phyloP scores from a whole-genome alignment of 2,888 invertebrate genomes.

The Clivina fossor region DNA sequence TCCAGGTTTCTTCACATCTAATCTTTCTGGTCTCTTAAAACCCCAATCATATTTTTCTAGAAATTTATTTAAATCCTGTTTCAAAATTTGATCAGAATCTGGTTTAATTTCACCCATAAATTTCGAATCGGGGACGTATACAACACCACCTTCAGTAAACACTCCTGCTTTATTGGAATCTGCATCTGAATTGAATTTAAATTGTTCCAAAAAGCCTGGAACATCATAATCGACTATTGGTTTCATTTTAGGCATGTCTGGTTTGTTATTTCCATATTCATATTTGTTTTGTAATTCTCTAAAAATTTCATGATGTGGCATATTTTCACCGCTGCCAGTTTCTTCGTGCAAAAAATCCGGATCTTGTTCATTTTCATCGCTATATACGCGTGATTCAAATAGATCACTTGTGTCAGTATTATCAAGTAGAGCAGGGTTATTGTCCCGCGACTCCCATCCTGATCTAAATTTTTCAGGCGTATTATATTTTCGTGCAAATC shows the following conservation, averaged over 20 bases:
- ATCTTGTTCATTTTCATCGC: conserved; percentile 58
- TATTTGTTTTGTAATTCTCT: conserved; percentile 37
- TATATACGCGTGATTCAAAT: conserved; percentile 61
- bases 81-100: conserved; percentile 39
- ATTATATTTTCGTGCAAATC: conserved; percentile 54
- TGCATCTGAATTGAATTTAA: conserved; percentile 31
- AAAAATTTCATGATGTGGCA: conserved; percentile 37
- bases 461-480: conserved; percentile 54
- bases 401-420: conserved; percentile 47
- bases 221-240: conserved; percentile 32
- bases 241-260: conserved; percentile 31
- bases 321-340: conserved; percentile 53
- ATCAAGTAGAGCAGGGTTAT: conserved; percentile 36
- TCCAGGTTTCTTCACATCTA: conserved; percentile 95
- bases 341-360: conserved; percentile 39
- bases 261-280: conserved; percentile 25
- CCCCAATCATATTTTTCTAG: conserved; percentile 68
- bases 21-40: conserved; percentile 84
- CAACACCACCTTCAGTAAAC: conserved; percentile 65
- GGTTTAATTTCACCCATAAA: conserved; percentile 38
- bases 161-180: conserved; percentile 48
- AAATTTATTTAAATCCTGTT: conserved; percentile 59
- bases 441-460: conserved; percentile 52
- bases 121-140: conserved; percentile 53
- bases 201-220: conserved; percentile 35